Base-by-base conservation (phyloP, 1,140 invertebrate genomes). In the Eciton burchellii region DNA sequence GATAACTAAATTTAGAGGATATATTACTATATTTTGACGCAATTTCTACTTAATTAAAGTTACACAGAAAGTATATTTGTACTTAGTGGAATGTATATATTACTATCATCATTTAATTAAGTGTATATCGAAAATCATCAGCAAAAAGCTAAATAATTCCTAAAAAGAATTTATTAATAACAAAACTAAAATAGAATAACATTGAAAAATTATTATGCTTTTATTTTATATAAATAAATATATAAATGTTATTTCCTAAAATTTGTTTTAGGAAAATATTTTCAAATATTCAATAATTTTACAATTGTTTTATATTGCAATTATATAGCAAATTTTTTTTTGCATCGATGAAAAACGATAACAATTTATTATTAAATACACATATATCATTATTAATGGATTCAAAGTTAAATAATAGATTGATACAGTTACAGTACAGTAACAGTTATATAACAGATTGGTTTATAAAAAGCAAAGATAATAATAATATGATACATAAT, bases 41-140 rank as follows among this genome's bases (percentile, higher is more conserved):
- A 68, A 88, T 73, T 73, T 35, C 47, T 66, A 45, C 35, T 71
- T 47, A 84, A 89, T 87, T 59, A 85, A 76, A 76, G 81, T 72
- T 76, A 35, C 24, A 86, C 56, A 83, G 35, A 85, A 84, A 66
- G 47, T 81, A 68, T 74, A 82, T 89, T 91, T 91, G 86, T 90
- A 89, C 89, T 86, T 85, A 71, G 70, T 89, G 83, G 81, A 89
- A 90, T 88, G 88, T 73, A 87, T 82, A 88, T 41, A 82, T 76
- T 79, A 24, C 24, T 62, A 68, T 66, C 62, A 29, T 29, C 9
- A 56, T 70, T 5, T 57, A 79, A 79, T 45, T 43, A 79, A 56
- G 0, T n/a, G 35, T 43, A 76, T 12, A 49, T 5, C 16, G 35
- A 79, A 79, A 79, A 79, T 68, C 60, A 56, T 54, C 26, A 16